phyloP scores from a whole-genome alignment of 1,140 invertebrate genomes.

The Nixonia krombeini region DNA sequence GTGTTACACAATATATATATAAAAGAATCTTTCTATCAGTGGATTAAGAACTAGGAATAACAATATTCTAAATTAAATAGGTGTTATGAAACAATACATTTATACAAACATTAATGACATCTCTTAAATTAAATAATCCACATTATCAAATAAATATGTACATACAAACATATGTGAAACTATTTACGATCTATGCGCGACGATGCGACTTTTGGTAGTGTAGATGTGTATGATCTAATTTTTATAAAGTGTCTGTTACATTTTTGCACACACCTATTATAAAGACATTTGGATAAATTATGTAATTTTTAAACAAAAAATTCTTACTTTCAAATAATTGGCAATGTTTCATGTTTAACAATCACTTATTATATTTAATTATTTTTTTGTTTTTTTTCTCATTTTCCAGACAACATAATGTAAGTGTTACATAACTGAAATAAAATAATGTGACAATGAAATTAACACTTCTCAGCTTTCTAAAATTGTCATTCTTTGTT shows the following conservation, averaged over 20 bases:
- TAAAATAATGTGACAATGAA: too few relatives aligned
- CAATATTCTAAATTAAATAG: conserved; percentile 54
- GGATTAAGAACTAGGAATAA: conserved; percentile 51
- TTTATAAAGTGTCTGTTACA: neutral
- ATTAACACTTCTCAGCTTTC: too few relatives aligned
- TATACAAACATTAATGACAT: conserved; percentile 52
- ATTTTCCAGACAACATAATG: too few relatives aligned
- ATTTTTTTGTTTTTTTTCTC: too few relatives aligned
- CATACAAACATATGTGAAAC: conserved; percentile 18
- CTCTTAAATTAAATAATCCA: conserved; percentile 31
- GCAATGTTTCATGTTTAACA: too few relatives aligned
- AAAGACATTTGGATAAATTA: too few relatives aligned
- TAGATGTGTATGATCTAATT: conserved; percentile 52
- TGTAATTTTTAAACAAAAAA: too few relatives aligned
- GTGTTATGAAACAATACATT: conserved; percentile 53
- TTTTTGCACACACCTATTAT: too few relatives aligned
- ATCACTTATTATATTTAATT: too few relatives aligned
- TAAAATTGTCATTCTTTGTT: too few relatives aligned
- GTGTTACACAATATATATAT: conserved; percentile 36
- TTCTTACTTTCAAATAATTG: too few relatives aligned
- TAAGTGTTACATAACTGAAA: too few relatives aligned
- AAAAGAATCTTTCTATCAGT: conserved; percentile 46
- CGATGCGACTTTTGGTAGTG: conserved; percentile 44
- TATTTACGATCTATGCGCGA: neutral
- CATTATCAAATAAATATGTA: conserved; percentile 43